These are phyloP conservation scores for Cheilosia scutellata DNA, from an alignment of 2,888 invertebrate genomes.

Conservation along the genomic window DNA sequence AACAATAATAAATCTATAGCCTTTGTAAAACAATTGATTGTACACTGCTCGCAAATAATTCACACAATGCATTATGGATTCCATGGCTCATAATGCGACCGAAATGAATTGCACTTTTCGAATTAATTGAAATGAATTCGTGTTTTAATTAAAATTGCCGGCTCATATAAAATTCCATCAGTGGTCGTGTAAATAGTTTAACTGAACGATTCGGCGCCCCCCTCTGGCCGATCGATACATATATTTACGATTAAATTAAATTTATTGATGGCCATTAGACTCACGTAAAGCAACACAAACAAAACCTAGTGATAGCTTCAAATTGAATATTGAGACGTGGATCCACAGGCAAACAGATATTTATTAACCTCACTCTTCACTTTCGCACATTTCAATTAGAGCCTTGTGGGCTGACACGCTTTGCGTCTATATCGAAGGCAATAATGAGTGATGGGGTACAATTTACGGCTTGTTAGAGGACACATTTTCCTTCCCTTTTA, in stretches of 20 bases:
- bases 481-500: not conserved
- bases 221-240: not conserved
- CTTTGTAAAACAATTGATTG: too few species aligned
- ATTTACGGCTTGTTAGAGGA: slow-evolving; percentile 42
- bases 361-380: not conserved
- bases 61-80: not conserved
- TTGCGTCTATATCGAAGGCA: not conserved
- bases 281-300: too few species aligned
- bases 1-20: too few species aligned
- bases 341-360: not conserved
- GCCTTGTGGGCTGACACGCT: slow-evolving; percentile 9
- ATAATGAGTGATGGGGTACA: slow-evolving; percentile 16
- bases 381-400: slow-evolving; percentile 31
- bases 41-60: too few species aligned
- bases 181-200: slow-evolving; percentile 28
- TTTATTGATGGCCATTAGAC: too few species aligned
- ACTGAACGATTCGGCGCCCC: not conserved
- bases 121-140: slow-evolving; percentile 10
- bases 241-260: not conserved
- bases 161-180: slow-evolving; percentile 49
- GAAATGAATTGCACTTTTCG: not conserved
- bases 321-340: not conserved
- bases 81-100: slow-evolving; percentile 1
- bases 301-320: not conserved
- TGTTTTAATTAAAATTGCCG: slow-evolving; percentile 30